Evolutionary conservation across 2,888 invertebrate species (phyloP), one percentile per base, ranked within the genome.

Genomic region (Malthinus flaveolus): DNA sequence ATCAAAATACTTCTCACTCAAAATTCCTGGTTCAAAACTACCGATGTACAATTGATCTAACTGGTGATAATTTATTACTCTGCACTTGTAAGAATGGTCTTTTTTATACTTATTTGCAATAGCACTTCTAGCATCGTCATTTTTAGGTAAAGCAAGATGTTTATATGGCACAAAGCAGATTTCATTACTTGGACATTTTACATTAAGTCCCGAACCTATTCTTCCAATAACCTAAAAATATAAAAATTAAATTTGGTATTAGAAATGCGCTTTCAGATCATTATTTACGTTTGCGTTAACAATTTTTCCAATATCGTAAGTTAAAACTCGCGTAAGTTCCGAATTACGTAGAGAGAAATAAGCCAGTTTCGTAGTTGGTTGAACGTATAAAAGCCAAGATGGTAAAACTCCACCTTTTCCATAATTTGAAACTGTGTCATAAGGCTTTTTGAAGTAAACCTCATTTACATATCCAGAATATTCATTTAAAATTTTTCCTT

Each of bases 31-130:
- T 72, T 88, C 83, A 76, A 88, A 87, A 1, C 86, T 83, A 68
- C 91, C 88, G 7, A 88, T 81, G 75, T 87, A 91, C 32, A 84
- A 70, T 61, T 82, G 82, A 70, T 90, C 88, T 42, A 88, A 80
- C 23, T 82, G 76, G 74, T 87, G 85, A 78, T 88, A 91, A 53
- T 84, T 81, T 0, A 90, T 72, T 0, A 92, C 78, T 15, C 90
- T 83, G 23, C 82, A 82, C 32, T 72, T 71, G 60, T 81, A 80
- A 15, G 59, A 71, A 1, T 78, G 66, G 75, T 83, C 84, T 11
- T 80, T 65, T 0, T 81, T 80, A 64, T 83, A 83, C 35, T 81
- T 79, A 64, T 79, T 76, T 56, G 74, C 73, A 66, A 87, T 68
- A 32, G 81, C 69, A 61, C 81, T 70, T 57, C 81, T 80, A 10